Base-by-base conservation (phyloP, 2,797 vertebrate species). In the Uromys caudimaculatus region DNA sequence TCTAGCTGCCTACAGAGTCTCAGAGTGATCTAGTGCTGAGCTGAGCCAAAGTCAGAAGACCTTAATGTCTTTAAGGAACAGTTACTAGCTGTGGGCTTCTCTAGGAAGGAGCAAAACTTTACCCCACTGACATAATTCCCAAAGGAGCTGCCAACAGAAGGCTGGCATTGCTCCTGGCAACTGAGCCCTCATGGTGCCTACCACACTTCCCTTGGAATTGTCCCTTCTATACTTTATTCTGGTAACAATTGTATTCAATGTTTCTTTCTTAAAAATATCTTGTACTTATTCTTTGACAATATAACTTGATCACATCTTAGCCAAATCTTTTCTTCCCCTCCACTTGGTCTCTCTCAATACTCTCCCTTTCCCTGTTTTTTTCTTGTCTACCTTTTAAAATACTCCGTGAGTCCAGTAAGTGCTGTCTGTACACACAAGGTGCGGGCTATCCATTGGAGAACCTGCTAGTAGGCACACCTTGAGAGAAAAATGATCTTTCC, bases 131-230 rank as follows among this genome's bases (percentile, higher is more conserved):
- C 44, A 4, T 47, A 6, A 11, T 76, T 12, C 44, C 27, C 9
- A 38, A 82, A 82, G 82, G 44, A 17, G 12, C 32, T n/a, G 3
- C n/a, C 78, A 52, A 8, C 11, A 11, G 11, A 50, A 86, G 75
- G 21, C 21, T 12, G 2, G 0, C 1, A 35, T 52, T 23, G 21
- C 24, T 54, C 11, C 21, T 17, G 52, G 58, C 8, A 56, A 21
- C 5, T 16, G 44, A 54, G 35, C 2, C 0, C 0, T 21, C 52
- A 8, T 0, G 16, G 41, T 17, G 29, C 19, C 71, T 12, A 56
- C 16, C 6, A 16, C 41, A 1, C 29, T 10, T 60, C 5, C 32
- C 10, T 93, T 64, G 67, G 73, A 78, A 44, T 73, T 5, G 2
- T 77, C 47, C 24, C 38, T 64, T 91, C 54, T 83, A 3, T 24